A percentile compares a stretch with the other conserved stretches of the same genome.
These are phyloP conservation scores for Hirtodrosophila alboralis DNA, from an alignment of 2,888 invertebrate genomes.

Conservation along the genomic window DNA sequence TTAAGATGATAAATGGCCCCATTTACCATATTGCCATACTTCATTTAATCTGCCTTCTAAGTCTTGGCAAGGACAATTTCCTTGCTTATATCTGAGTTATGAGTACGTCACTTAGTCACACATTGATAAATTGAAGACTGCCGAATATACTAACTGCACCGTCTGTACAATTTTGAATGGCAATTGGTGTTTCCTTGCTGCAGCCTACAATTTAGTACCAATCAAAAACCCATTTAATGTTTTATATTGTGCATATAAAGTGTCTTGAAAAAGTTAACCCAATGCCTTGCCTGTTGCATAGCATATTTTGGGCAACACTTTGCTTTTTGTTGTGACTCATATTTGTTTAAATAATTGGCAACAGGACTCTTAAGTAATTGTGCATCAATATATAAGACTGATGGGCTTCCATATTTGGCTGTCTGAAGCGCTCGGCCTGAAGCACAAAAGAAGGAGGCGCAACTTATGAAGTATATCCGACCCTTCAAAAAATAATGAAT, in stretches of 20 bases:
- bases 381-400: conserved; percentile 23
- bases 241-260: conserved; percentile 39
- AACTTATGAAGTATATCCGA: conserved; percentile 51
- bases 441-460: conserved; percentile 16
- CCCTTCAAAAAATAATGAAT: conserved; percentile 47
- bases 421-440: too few relatives aligned
- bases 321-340: conserved; percentile 6
- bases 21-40: conserved; percentile 23
- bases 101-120: conserved; percentile 19
- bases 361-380: conserved; percentile 35
- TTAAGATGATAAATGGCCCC: conserved; percentile 16
- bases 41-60: conserved; percentile 14
- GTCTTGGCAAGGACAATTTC: conserved; percentile 7
- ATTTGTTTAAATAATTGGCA: conserved; percentile 49
- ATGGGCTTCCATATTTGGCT: neutral
- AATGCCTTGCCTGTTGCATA: conserved; percentile 34
- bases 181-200: neutral
- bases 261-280: conserved; percentile 4
- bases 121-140: conserved; percentile 5
- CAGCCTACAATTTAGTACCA: conserved; percentile 18
- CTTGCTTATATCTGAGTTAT: conserved; percentile 20
- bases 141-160: neutral
- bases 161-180: conserved; percentile 1
- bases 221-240: conserved; percentile 50
- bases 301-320: conserved; percentile 1